These are phyloP conservation scores for Epicampocera succincta DNA, from an alignment of 2,888 invertebrate species.

Conservation along the genomic window DNA sequence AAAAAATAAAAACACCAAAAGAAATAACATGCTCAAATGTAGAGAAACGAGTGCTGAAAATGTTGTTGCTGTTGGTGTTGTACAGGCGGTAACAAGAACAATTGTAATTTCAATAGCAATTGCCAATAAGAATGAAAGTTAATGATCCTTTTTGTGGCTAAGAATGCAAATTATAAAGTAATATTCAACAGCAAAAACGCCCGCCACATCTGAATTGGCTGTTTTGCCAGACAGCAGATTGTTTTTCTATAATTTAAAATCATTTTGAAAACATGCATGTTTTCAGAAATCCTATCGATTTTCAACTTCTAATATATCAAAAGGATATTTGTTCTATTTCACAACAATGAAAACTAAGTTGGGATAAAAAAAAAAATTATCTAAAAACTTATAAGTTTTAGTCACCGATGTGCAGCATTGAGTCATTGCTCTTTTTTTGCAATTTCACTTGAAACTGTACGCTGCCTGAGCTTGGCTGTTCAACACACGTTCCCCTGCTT, in stretches of 20 bases:
- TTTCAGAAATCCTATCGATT: too few species aligned
- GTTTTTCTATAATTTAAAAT: too few species aligned
- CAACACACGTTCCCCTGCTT: conserved; percentile 6
- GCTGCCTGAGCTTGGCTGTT: neutral
- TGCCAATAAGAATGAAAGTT: conserved; percentile 70
- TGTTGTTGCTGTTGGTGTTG: conserved; percentile 52
- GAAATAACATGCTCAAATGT: conserved; percentile 24
- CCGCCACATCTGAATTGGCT: conserved; percentile 11
- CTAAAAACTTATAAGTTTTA: too few species aligned
- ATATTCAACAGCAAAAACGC: conserved; percentile 44
- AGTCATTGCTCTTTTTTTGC: neutral
- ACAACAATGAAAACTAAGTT: too few species aligned
- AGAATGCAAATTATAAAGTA: conserved; percentile 65
- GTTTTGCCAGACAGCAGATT: neutral
- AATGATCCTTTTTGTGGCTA: conserved; percentile 69
- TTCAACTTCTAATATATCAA: too few species aligned
- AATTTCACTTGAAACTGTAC: neutral
- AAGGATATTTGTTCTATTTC: too few species aligned
- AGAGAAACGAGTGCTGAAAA: conserved; percentile 28
- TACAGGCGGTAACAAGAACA: conserved; percentile 63
- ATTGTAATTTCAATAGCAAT: conserved; percentile 67
- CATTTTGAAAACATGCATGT: too few species aligned
- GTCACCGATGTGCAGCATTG: too few species aligned
- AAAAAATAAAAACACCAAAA: conserved; percentile 26
- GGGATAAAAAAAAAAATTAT: too few species aligned